Conservation (phyloP, 2,113 vertebrate species). For the Tympanuchus pallidicinctus region DNA sequence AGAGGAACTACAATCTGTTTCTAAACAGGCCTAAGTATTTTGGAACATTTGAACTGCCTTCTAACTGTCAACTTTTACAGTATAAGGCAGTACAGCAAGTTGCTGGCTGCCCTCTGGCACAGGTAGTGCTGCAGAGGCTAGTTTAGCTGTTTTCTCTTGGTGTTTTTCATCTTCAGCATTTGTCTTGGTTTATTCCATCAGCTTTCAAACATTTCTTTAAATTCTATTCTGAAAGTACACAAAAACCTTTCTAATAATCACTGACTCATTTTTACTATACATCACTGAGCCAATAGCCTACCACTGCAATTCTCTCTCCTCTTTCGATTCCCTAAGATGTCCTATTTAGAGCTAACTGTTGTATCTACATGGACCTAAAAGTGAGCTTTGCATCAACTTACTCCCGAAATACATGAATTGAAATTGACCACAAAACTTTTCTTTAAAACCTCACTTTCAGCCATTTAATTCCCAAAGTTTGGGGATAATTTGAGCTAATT, state of each 20-base stretch:
- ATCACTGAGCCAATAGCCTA: neutral
- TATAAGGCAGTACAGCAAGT: fast-evolving
- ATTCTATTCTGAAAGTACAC: neutral
- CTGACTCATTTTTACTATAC: neutral
- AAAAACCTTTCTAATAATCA: neutral
- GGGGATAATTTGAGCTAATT: neutral
- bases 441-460: neutral
- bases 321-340: neutral
- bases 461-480: neutral
- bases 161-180: neutral
- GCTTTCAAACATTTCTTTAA: neutral
- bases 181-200: neutral
- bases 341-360: neutral
- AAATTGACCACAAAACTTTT: neutral
- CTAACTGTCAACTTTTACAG: neutral
- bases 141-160: neutral
- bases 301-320: neutral
- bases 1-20: neutral
- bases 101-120: neutral
- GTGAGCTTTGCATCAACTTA: neutral
- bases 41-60: neutral
- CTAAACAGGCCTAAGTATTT: neutral
- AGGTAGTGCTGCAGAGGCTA: neutral
- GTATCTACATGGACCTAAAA: neutral
- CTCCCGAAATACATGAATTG: neutral